Evolutionary conservation across 2,888 invertebrate species (phyloP).

Genomic region (Tanypteryx hageni): DNA sequence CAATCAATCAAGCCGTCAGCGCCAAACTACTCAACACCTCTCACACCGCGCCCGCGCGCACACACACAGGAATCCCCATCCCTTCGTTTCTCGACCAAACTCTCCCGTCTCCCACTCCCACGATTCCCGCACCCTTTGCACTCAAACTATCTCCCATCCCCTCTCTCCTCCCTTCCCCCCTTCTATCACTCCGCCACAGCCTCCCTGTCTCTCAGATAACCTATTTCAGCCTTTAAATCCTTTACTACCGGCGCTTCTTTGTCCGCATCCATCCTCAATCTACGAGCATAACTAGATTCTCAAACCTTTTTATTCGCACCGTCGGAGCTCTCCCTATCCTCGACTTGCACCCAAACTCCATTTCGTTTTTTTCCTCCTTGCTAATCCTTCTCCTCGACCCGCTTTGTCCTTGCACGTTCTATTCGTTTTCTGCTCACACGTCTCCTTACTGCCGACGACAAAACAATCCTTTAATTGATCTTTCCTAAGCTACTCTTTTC

Average conservation of each 20-base stretch:
- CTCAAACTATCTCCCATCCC: background rate
- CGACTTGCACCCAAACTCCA: background rate
- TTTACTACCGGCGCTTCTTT: background rate
- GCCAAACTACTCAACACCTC: constrained; percentile 25
- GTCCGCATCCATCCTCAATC: background rate
- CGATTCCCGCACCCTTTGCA: background rate
- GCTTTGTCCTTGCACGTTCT: background rate
- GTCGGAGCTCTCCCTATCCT: background rate
- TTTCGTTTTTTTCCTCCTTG: background rate
- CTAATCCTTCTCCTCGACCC: background rate
- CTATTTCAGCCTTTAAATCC: background rate
- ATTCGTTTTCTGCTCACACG: background rate
- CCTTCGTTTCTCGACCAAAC: too few species aligned
- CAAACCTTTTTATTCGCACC: background rate
- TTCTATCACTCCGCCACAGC: background rate
- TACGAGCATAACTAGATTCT: background rate
- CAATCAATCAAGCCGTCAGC: constrained; percentile 35
- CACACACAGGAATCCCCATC: too few species aligned
- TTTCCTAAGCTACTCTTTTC: too few species aligned
- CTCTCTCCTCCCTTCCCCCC: background rate
- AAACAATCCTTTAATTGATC: too few species aligned
- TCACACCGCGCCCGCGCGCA: background rate
- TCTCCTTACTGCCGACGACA: too few species aligned
- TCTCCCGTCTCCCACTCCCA: too few species aligned
- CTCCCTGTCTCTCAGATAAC: background rate